Conservation (phyloP, 2,113 vertebrate species). For the Plecturocebus donacophilus region DNA sequence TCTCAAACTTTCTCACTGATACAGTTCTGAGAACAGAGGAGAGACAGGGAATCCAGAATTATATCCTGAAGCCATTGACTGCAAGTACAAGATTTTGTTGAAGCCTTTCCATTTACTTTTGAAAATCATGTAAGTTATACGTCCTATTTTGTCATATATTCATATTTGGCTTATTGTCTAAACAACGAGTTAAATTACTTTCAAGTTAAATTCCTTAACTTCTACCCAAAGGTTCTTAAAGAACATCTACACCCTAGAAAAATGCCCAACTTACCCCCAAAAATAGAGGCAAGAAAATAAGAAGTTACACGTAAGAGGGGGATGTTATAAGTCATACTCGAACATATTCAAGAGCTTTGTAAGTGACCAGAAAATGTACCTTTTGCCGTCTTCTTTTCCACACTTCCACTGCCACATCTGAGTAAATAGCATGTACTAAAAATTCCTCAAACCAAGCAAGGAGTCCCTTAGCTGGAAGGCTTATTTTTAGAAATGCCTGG, state of each 20-base stretch:
- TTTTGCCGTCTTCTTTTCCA: neutral
- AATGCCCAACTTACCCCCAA: neutral
- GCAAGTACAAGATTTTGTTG: neutral
- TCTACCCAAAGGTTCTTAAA: neutral
- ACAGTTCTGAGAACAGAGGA: neutral
- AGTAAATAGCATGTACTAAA: neutral
- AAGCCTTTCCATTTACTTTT: neutral
- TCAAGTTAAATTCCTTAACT: neutral
- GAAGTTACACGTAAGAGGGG: neutral
- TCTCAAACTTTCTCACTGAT: neutral
- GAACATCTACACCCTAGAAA: neutral
- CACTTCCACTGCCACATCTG: neutral
- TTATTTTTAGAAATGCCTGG: slow-evolving; percentile 13
- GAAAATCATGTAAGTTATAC: neutral
- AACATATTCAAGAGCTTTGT: neutral
- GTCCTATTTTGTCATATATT: neutral
- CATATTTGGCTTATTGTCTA: neutral
- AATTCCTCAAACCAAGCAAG: neutral
- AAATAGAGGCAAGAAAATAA: neutral
- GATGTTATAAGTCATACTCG: neutral
- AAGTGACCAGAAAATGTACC: neutral
- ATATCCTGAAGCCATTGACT: neutral
- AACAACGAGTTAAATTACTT: neutral
- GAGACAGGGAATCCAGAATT: neutral
- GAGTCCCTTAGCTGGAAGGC: neutral